Conservation (phyloP, 1,140 invertebrate genomes). For the Scylla paramamosain region DNA sequence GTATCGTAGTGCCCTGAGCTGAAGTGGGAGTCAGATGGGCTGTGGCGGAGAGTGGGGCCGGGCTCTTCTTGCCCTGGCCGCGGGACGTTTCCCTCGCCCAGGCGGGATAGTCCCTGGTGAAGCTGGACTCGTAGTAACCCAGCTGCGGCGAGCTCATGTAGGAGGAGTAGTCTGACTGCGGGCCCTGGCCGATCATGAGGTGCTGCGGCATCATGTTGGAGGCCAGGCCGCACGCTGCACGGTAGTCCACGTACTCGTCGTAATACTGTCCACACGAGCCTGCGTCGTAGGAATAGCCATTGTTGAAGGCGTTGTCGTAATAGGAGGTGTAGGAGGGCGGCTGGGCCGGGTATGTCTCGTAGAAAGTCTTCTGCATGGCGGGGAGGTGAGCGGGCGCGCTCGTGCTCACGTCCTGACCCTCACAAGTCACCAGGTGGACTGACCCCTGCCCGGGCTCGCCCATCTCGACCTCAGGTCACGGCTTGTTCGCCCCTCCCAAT, state of each 20-base stretch:
- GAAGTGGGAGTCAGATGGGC: background rate
- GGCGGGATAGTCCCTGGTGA: slow-evolving; percentile 41
- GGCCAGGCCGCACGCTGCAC: slow-evolving; percentile 29
- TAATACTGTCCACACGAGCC: slow-evolving; percentile 55
- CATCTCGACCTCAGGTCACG: slow-evolving; percentile 70
- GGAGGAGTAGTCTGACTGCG: slow-evolving; percentile 27
- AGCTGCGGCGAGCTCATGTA: slow-evolving; percentile 36
- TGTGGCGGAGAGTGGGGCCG: background rate
- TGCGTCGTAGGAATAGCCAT: slow-evolving; percentile 43
- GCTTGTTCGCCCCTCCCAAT: background rate
- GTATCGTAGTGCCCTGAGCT: background rate
- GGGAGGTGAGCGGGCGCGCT: background rate
- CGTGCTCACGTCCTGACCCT: slow-evolving; percentile 46
- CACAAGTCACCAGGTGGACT: slow-evolving; percentile 70
- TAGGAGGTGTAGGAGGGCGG: slow-evolving; percentile 52
- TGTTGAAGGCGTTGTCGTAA: slow-evolving; percentile 63
- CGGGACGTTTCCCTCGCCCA: slow-evolving; percentile 53
- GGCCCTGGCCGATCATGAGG: slow-evolving; percentile 44
- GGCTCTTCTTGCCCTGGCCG: slow-evolving; percentile 44
- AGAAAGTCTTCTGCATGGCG: slow-evolving; percentile 62
- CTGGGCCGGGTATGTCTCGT: slow-evolving; percentile 60
- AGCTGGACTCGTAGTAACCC: slow-evolving; percentile 60
- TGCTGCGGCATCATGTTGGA: slow-evolving; percentile 63
- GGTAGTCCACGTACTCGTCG: slow-evolving; percentile 61
- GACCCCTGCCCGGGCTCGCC: slow-evolving; percentile 64